Conservation (phyloP, 2,113 vertebrate species). For the Poicephalus meyeri region DNA sequence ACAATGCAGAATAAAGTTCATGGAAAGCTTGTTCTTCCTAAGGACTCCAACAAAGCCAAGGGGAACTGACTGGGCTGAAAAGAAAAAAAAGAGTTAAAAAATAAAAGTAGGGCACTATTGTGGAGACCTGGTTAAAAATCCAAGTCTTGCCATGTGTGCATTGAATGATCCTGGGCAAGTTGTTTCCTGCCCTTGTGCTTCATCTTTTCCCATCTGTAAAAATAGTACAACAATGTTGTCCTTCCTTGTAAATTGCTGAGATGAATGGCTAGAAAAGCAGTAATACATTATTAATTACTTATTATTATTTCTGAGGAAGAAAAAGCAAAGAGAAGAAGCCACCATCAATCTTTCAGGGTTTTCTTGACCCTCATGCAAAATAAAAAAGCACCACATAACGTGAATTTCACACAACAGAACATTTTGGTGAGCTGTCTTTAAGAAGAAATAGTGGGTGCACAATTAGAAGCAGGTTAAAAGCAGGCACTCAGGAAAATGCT, state of each 20-base stretch:
- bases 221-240: background rate
- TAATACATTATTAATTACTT: conserved; percentile 8
- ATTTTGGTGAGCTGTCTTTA: background rate
- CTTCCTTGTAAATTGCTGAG: background rate
- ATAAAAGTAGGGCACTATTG: background rate
- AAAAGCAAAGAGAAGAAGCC: background rate
- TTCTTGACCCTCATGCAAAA: background rate
- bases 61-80: background rate
- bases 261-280: conserved; percentile 4
- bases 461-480: conserved; percentile 20
- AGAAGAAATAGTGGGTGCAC: background rate
- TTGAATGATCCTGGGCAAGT: conserved; percentile 25
- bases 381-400: background rate
- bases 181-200: conserved; percentile 17
- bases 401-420: background rate
- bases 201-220: conserved; percentile 21
- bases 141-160: background rate
- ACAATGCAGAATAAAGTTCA: conserved; percentile 35
- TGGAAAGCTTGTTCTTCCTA: conserved; percentile 10
- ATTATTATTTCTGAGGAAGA: conserved; percentile 15
- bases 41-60: conserved; percentile 27
- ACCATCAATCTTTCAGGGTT: background rate
- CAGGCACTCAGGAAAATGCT: background rate
- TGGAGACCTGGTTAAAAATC: conserved; percentile 37
- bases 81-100: background rate